These are phyloP conservation scores for Drosophila fulvimacula DNA, from an alignment of 2,888 invertebrate species.

Conservation along the genomic window DNA sequence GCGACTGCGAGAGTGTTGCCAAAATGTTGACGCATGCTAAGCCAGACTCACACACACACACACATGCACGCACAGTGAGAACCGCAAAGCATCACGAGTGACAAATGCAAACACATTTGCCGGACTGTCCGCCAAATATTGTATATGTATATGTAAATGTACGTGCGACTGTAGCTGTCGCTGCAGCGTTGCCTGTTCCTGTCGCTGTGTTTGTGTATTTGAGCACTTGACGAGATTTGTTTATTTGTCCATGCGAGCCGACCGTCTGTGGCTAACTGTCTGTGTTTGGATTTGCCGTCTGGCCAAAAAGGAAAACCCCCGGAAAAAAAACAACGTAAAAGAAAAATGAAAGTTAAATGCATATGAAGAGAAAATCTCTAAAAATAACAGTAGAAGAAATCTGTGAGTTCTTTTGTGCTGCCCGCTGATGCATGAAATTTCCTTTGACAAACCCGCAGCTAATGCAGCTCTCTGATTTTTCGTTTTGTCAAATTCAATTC, in stretches of 20 bases:
- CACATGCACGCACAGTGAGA: constrained; percentile 2
- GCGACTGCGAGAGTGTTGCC: constrained; percentile 62
- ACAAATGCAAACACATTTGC: constrained; percentile 78
- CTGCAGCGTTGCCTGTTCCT: constrained; percentile 11
- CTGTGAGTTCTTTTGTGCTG: constrained; percentile 46
- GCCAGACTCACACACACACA: constrained; percentile 37
- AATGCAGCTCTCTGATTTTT: constrained; percentile 16
- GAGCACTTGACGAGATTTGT: constrained; percentile 77
- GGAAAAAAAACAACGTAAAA: constrained; percentile 26
- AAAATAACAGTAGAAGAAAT: constrained; percentile 57
- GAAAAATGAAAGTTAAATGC: constrained; percentile 21
- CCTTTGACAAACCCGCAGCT: constrained; percentile 38
- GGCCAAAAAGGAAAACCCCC: constrained; percentile 40
- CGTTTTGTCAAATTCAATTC: background rate
- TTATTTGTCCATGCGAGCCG: constrained; percentile 75
- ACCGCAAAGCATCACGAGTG: constrained; percentile 67
- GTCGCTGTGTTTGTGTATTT: constrained; percentile 29
- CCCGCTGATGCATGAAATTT: constrained; percentile 26
- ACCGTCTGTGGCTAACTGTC: constrained; percentile 69
- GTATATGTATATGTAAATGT: constrained; percentile 34
- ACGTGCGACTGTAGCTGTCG: constrained; percentile 23
- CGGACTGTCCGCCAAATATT: constrained; percentile 59
- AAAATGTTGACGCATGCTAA: constrained; percentile 76
- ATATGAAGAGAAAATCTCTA: constrained; percentile 40
- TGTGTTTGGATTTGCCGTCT: constrained; percentile 77